Evolutionary conservation across 2,797 vertebrate genomes (phyloP).

Genomic region (Epinephelus awoara): DNA sequence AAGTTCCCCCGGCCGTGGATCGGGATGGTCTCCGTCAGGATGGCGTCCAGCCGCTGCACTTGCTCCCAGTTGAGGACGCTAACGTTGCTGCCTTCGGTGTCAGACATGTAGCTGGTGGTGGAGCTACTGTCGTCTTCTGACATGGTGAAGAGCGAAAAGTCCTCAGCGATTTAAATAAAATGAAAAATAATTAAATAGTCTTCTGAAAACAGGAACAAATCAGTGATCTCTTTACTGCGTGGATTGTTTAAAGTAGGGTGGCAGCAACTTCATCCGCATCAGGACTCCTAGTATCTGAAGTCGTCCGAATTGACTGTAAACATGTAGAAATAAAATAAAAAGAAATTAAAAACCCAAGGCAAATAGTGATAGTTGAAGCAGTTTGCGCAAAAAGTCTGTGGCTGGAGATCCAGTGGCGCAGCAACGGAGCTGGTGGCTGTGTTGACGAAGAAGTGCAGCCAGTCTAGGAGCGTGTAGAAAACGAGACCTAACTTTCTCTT

Average conservation of each 20-base stretch:
- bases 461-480: conserved; percentile 33
- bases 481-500: conserved; percentile 59
- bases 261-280: conserved; percentile 45
- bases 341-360: conserved; percentile 10
- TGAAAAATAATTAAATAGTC: not conserved
- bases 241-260: not conserved
- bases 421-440: conserved; percentile 34
- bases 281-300: conserved; percentile 8
- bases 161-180: conserved; percentile 14
- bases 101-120: conserved; percentile 57
- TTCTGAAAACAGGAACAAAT: conserved; percentile 21
- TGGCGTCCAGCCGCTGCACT: conserved; percentile 96
- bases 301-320: conserved; percentile 23
- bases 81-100: conserved; percentile 83
- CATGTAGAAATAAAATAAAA: conserved; percentile 6
- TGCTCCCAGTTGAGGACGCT: conserved; percentile 98
- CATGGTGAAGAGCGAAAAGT: conserved; percentile 82
- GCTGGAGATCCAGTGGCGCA: conserved; percentile 57
- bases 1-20: conserved; percentile 99
- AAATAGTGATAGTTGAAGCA: not conserved
- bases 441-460: conserved; percentile 33
- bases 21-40: conserved; percentile 97
- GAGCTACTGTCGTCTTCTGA: conserved; percentile 89
- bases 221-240: conserved; percentile 56
- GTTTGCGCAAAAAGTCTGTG: conserved; percentile 33